Evolutionary conservation across 2,888 invertebrate species (phyloP).

Genomic region (Watsonalla binaria): DNA sequence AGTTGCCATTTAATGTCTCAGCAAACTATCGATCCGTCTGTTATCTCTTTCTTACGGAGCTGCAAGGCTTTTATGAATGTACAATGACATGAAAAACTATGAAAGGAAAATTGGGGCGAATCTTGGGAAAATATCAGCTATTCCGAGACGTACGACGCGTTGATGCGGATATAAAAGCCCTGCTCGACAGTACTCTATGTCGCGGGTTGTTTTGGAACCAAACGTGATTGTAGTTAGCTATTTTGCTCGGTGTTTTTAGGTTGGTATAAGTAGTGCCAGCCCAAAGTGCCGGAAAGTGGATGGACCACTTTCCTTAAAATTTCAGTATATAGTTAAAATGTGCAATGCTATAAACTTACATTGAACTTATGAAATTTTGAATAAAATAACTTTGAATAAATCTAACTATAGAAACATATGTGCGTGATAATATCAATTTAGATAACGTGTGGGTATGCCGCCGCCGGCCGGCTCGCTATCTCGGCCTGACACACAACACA

Average conservation of each 20-base stretch:
- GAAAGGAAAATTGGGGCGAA: neutral
- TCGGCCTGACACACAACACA: constrained; percentile 13
- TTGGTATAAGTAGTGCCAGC: neutral
- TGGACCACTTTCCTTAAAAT: too few relatives aligned
- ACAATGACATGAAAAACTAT: neutral
- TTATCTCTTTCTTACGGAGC: constrained; percentile 70
- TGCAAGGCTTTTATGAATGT: constrained; percentile 39
- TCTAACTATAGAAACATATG: constrained; percentile 13
- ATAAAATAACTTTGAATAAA: constrained; percentile 6
- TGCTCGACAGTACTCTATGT: neutral
- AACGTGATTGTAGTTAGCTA: too few relatives aligned
- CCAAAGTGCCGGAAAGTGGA: too few relatives aligned
- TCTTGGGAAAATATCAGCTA: neutral
- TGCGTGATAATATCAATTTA: constrained; percentile 19
- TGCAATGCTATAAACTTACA: neutral
- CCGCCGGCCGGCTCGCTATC: constrained; percentile 9
- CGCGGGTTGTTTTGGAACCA: neutral
- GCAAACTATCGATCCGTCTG: constrained; percentile 72
- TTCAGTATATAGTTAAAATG: too few relatives aligned
- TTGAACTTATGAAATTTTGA: constrained; percentile 2
- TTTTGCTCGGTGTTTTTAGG: neutral
- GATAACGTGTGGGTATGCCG: constrained; percentile 12
- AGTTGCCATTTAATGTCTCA: constrained; percentile 71
- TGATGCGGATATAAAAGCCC: neutral
- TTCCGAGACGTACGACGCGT: neutral